Percentiles rank a stretch among this genome's conserved stretches.
phyloP scores from a whole-genome alignment of 2,888 invertebrate genomes.

The Phorcus lineatus region DNA sequence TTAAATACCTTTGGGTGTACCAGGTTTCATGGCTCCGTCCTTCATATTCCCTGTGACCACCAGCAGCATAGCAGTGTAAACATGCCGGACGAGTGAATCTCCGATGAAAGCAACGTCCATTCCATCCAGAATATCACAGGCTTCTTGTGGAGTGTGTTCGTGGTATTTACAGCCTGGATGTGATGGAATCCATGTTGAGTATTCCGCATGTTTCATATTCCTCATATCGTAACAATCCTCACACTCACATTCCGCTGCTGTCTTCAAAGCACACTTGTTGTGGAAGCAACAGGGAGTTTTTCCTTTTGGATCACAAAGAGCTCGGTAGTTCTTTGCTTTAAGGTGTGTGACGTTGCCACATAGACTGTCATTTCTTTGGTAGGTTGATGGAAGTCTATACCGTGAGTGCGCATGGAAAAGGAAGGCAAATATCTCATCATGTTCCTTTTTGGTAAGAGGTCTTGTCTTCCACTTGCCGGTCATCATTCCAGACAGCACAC shows the following conservation, averaged over 20 bases:
- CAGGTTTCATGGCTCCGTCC: constrained; percentile 28
- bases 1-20: constrained; percentile 29
- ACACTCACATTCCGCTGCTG: constrained; percentile 36
- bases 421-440: not conserved
- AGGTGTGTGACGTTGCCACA: constrained; percentile 9
- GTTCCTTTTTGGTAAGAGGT: not conserved
- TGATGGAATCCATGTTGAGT: constrained; percentile 33
- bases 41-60: constrained; percentile 19
- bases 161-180: constrained; percentile 15
- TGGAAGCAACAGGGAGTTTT: constrained; percentile 40
- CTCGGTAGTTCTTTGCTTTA: constrained; percentile 30
- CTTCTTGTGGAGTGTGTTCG: not conserved
- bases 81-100: constrained; percentile 39
- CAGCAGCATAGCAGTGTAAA: constrained; percentile 34
- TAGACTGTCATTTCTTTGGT: not conserved
- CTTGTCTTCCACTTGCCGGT: constrained; percentile 3
- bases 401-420: not conserved
- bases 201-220: constrained; percentile 31
- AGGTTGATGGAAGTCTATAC: not conserved
- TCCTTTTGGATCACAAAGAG: constrained; percentile 38
- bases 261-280: constrained; percentile 31
- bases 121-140: constrained; percentile 28
- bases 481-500: not conserved
- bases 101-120: constrained; percentile 36
- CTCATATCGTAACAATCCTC: constrained; percentile 34